A percentile compares a stretch with the other conserved stretches of the same genome.
Conservation (phyloP, 2,113 vertebrate species). For the Terrapene triunguis region DNA sequence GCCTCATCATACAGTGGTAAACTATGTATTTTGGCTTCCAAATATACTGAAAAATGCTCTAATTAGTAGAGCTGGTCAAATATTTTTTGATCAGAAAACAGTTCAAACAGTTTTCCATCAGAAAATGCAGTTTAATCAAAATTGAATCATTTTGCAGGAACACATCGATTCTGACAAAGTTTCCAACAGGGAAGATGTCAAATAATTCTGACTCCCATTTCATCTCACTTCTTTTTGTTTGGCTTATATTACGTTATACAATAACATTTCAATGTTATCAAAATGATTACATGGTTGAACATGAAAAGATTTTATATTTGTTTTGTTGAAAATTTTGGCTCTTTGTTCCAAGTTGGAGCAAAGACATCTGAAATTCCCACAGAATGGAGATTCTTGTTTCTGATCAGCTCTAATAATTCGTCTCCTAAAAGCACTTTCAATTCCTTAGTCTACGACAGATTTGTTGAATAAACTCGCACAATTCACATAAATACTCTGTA, state of each 20-base stretch:
- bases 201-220: not conserved
- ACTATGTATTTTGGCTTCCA: not conserved
- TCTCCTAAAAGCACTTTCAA: not conserved
- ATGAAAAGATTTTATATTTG: rapidly evolving
- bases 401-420: not conserved
- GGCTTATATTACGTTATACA: not conserved
- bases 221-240: not conserved
- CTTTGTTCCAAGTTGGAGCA: not conserved
- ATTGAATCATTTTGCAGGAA: not conserved
- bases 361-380: not conserved
- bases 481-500: conserved; percentile 54
- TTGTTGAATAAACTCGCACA: conserved; percentile 48
- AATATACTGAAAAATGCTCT: not conserved
- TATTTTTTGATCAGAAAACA: not conserved
- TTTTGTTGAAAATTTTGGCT: not conserved
- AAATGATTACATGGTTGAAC: not conserved
- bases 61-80: not conserved
- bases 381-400: not conserved
- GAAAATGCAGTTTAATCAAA: not conserved
- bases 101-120: not conserved
- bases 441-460: conserved; percentile 39
- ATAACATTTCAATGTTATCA: not conserved
- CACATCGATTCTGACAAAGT: not conserved
- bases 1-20: not conserved
- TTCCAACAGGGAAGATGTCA: not conserved